Percentiles rank a stretch among this genome's conserved stretches.
Evolutionary conservation across 2,797 vertebrate species (phyloP).

Genomic region (Varecia variegata): DNA sequence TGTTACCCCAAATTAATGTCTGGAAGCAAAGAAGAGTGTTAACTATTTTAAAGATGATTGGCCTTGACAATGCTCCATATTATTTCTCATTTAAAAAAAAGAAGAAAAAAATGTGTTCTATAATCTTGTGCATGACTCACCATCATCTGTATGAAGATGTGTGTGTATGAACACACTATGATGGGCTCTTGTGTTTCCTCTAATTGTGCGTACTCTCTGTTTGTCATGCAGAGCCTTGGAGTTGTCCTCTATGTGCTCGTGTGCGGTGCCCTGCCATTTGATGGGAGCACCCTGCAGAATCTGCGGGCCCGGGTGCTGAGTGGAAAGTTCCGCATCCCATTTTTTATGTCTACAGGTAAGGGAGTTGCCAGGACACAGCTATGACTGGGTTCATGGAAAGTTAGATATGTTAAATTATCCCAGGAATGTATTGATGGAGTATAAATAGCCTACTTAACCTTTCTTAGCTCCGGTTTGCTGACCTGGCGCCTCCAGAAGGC

Average conservation of each 20-base stretch:
- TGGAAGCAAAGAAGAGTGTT: slow-evolving; percentile 17
- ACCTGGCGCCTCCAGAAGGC: neutral
- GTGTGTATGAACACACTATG: too few species aligned
- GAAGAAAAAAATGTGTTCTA: neutral
- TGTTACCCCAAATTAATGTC: neutral
- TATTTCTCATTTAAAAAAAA: neutral
- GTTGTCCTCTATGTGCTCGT: slow-evolving; percentile 98
- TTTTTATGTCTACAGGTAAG: slow-evolving; percentile 98
- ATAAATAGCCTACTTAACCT: neutral
- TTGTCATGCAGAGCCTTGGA: slow-evolving; percentile 90
- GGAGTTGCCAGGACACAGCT: neutral
- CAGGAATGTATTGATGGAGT: neutral
- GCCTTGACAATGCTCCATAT: neutral
- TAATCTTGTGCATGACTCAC: neutral
- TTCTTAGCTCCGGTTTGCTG: neutral
- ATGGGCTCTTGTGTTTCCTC: neutral
- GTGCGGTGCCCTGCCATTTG: slow-evolving; percentile 96
- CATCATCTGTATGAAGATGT: neutral
- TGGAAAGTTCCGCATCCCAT: slow-evolving; percentile 98
- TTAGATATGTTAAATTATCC: neutral
- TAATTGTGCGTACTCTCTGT: neutral
- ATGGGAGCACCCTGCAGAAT: slow-evolving; percentile 98
- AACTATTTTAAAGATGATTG: neutral
- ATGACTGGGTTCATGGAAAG: neutral
- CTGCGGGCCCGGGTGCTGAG: slow-evolving; percentile 96